Conservation (phyloP, 2,888 invertebrate genomes). For the Polydrusus cervinus region DNA sequence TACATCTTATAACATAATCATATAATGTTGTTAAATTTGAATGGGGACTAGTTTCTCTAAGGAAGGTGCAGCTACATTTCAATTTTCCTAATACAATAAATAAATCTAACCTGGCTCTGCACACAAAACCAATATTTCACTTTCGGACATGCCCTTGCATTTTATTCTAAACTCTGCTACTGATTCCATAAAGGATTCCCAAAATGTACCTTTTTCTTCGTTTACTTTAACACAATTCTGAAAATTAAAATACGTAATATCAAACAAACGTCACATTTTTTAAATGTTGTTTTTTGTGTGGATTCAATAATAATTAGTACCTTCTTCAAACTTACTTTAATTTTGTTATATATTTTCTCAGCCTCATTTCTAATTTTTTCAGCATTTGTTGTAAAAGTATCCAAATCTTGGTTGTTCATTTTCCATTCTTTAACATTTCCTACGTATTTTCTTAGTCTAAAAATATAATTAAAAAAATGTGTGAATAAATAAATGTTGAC, state of each 20-base stretch:
- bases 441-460: slow-evolving; percentile 81
- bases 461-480: neutral
- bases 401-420: slow-evolving; percentile 75
- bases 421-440: slow-evolving; percentile 87
- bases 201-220: slow-evolving; percentile 74
- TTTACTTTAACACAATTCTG: slow-evolving; percentile 78
- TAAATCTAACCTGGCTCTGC: slow-evolving; percentile 76
- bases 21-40: no score
- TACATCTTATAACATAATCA: no score
- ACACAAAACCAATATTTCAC: slow-evolving; percentile 77
- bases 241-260: slow-evolving; percentile 59
- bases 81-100: neutral
- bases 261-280: no score
- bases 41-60: no score
- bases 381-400: slow-evolving; percentile 80
- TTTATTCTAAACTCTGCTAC: slow-evolving; percentile 80
- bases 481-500: no score
- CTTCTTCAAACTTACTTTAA: slow-evolving; percentile 73
- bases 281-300: no score
- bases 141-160: slow-evolving; percentile 77
- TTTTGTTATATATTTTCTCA: slow-evolving; percentile 75
- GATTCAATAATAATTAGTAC: no score
- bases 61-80: no score
- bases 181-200: slow-evolving; percentile 81
- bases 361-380: slow-evolving; percentile 82